Evolutionary conservation across 2,113 vertebrate genomes (phyloP), one percentile per base, ranked within the genome.

Genomic region (Thermophis baileyi): DNA sequence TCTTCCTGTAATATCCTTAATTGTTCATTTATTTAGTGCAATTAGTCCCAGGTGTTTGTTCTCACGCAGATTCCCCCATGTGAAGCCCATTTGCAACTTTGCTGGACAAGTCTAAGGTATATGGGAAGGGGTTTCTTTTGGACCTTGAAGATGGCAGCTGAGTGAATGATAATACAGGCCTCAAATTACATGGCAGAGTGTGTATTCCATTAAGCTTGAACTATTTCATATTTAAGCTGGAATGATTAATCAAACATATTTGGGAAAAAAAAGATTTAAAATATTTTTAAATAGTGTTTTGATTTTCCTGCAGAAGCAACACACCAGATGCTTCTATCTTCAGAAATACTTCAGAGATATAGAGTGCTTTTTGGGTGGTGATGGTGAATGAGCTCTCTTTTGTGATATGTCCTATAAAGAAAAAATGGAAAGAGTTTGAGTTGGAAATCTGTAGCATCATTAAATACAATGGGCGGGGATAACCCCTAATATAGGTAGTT

Each of bases 1-100:
- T 95, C 91, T 97, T 95, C 95, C 96, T 94, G 95, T 85, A 95
- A 96, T 51, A 91, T 89, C 94, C 81, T 96, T 97, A 97, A 97
- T 97, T 95, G 97, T 96, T 97, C 97, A 93, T 98, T 98, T 97
- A 97, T 97, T 96, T 96, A 93, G 93, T 24, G 94, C 96, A 96
- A 97, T 97, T 97, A 97, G 95, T 96, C 97, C 95, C 97, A 96
- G 94, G 97, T 87, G 97, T 95, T 95, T 0, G 92, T 3, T 92
- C 89, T 3, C 8, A 47, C 46, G 91, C 2, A 20, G 0, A 18
- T 93, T 94, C 95, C 95, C 94, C 93, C 27, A 60, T 2, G 89
- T 10, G 0, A 94, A 50, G 44, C 53, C 92, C 91, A 14, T 89
- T 90, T 49, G 91, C 88, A 24, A 51, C 89, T 81, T 0, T 27